These are phyloP conservation scores for Stegodyphus mimosarum DNA, from an alignment of 1,140 invertebrate genomes.

Conservation along the genomic window DNA sequence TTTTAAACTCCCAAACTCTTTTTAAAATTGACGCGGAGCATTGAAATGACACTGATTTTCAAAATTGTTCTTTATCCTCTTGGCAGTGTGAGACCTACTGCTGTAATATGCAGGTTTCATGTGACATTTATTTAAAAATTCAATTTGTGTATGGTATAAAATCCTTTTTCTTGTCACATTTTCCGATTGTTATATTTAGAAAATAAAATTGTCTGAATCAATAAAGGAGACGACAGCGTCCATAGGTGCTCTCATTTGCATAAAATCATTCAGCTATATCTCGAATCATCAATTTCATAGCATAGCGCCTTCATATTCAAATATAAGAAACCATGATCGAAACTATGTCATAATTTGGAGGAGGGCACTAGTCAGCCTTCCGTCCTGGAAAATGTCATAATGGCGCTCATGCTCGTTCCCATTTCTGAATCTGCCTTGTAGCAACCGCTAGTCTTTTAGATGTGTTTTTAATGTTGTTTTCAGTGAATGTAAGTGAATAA, in stretches of 20 bases:
- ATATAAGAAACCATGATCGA: background rate
- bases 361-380: background rate
- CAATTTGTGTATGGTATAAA: background rate
- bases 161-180: background rate
- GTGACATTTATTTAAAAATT: background rate
- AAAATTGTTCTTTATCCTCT: background rate
- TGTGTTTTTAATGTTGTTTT: background rate
- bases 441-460: background rate
- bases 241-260: background rate
- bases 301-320: background rate
- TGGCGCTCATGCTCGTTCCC: background rate
- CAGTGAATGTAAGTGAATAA: background rate
- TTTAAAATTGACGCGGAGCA: no score
- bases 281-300: background rate
- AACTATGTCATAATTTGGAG: no score
- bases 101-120: background rate
- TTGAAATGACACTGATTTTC: background rate
- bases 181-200: background rate
- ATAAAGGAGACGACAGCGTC: background rate
- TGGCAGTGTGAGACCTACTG: background rate
- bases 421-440: background rate
- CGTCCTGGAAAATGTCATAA: background rate
- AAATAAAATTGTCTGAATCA: background rate
- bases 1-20: no score
- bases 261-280: background rate